Evolutionary conservation across 2,888 invertebrate species (phyloP).

Genomic region (Escarpia spicata): DNA sequence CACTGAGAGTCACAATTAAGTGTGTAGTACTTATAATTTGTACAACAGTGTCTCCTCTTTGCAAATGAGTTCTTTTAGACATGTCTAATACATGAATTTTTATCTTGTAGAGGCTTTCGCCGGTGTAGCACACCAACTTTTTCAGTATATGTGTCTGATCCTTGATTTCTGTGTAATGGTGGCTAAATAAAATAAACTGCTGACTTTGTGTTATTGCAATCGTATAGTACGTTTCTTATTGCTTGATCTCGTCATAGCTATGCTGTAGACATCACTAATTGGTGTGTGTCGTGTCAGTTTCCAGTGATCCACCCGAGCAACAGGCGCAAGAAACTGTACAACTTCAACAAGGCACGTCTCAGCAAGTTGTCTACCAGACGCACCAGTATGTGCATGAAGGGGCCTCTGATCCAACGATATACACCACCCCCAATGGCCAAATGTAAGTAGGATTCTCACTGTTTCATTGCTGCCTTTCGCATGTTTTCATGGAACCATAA

Average conservation of each 20-base stretch:
- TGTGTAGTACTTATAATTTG: too few relatives aligned
- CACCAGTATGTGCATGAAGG: conserved; percentile 73
- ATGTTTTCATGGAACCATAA: not conserved
- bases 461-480: not conserved
- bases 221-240: not conserved
- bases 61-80: too few relatives aligned
- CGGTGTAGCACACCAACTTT: too few relatives aligned
- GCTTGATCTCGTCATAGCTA: not conserved
- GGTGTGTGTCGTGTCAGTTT: conserved; percentile 25
- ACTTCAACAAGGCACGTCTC: conserved; percentile 52
- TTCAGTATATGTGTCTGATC: too few relatives aligned
- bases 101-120: too few relatives aligned
- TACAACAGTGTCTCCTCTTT: too few relatives aligned
- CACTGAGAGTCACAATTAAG: too few relatives aligned
- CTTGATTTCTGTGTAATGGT: not conserved
- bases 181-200: not conserved
- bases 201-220: not conserved
- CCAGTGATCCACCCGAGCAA: conserved; percentile 33
- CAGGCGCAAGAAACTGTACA: conserved; percentile 68
- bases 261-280: not conserved
- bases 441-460: conserved; percentile 68
- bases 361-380: conserved; percentile 70
- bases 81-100: too few relatives aligned
- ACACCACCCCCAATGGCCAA: conserved; percentile 72
- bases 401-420: conserved; percentile 69